Base-by-base conservation (phyloP, 2,113 vertebrate species). In the Anoura caudifer region DNA sequence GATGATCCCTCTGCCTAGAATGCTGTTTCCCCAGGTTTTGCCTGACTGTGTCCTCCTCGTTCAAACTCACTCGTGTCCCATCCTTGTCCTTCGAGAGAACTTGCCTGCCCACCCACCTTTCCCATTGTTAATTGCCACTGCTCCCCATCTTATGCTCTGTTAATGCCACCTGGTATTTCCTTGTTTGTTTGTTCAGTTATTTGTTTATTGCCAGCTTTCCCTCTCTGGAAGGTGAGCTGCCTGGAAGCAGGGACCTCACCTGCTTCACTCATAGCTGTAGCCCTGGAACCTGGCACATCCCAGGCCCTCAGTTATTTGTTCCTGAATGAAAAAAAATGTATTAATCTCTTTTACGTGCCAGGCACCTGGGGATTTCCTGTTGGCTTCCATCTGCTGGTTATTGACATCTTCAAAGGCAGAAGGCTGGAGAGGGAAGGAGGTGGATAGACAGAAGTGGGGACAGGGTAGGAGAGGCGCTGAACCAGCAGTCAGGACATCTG, bases 371-470 rank as follows among this genome's bases (percentile, higher is more conserved):
- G 86, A 67, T 43, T 96, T 93, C 93, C 95, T 95, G 38, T 65
- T 43, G 75, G 76, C 75, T 90, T 75, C 38, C 26, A 17, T 90
- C 86, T 77, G 76, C 77, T 91, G 56, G 7, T 38, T 88, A 43
- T 79, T 85, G 56, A 88, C 47, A 81, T 69, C 83, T 91, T 52
- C 19, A 91, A n/a, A 96, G 82, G 76, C 75, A 84, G 45, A 90
- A 41, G 88, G 63, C 50, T 89, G 65, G 73, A 75, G 16, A 61
- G 72, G 45, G 10, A 82, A 69, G 41, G 56, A 80, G 67, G n/a
- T 5, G 11, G 54, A 45, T 2, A 3, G 63, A 59, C 5, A 2
- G n/a, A 45, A n/a, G 43, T 10, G 33, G 45, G 19, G 31, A 77
- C 75, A n/a, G 45, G 31, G 31, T 77, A 45, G 75, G 45, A 77